phyloP scores from a whole-genome alignment of 2,888 invertebrate species.

The Nysson spinosus region DNA sequence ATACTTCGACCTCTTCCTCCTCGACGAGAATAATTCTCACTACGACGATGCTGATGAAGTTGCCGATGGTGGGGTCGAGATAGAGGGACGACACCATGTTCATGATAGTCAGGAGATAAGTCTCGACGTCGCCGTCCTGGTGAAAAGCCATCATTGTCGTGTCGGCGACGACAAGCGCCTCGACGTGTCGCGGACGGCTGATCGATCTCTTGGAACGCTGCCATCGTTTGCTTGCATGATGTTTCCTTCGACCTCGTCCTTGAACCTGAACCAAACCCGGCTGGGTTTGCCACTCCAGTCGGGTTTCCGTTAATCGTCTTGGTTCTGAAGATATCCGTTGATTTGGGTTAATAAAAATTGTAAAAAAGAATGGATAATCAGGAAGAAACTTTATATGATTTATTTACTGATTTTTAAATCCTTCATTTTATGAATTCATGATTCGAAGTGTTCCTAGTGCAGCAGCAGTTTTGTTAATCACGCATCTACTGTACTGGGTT shows the following conservation, averaged over 20 bases:
- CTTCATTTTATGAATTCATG: no score
- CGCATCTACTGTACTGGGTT: no score
- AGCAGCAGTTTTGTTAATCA: no score
- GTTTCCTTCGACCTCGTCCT: conserved; percentile 73
- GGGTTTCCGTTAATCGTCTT: conserved; percentile 70
- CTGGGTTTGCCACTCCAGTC: conserved; percentile 82
- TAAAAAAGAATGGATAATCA: no score
- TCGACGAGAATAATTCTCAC: conserved; percentile 90
- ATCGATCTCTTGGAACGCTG: conserved; percentile 81
- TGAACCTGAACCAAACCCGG: conserved; percentile 78
- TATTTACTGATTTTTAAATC: no score
- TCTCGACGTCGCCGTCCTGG: conserved; percentile 87
- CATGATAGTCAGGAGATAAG: conserved; percentile 93
- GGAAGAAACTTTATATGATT: no score
- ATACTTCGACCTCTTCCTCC: conserved; percentile 80
- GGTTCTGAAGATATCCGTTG: conserved; percentile 73
- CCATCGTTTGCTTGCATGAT: conserved; percentile 60
- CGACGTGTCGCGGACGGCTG: conserved; percentile 88
- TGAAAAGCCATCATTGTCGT: conserved; percentile 92
- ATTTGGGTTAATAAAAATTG: no score
- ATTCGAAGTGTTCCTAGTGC: no score
- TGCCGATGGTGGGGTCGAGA: conserved; percentile 92
- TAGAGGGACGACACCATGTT: conserved; percentile 93
- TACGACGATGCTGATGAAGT: conserved; percentile 93
- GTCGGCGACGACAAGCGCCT: conserved; percentile 92